Conservation (phyloP, 2,888 invertebrate species). For the Chorisops tibialis region DNA sequence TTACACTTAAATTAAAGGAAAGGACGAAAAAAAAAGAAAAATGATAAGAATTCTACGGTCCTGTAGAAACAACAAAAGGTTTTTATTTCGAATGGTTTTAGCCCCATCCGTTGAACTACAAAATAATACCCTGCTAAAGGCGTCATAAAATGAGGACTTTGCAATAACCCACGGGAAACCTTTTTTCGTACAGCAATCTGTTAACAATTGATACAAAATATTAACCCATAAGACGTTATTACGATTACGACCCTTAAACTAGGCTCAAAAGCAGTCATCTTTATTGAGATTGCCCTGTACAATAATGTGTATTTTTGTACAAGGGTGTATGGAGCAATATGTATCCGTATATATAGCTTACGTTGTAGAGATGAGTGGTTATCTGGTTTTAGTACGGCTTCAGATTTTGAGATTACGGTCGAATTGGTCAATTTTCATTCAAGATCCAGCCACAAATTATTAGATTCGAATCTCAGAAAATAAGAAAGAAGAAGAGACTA, state of each 20-base stretch:
- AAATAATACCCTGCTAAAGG: slow-evolving; percentile 19
- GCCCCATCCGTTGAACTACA: slow-evolving; percentile 2
- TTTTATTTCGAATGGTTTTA: background rate
- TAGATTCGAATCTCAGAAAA: too few relatives aligned
- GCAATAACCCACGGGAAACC: slow-evolving; percentile 1
- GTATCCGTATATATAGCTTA: background rate
- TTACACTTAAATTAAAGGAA: too few relatives aligned
- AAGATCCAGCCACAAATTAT: too few relatives aligned
- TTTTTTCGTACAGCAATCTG: slow-evolving; percentile 18
- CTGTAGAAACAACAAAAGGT: too few relatives aligned
- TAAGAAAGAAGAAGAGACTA: too few relatives aligned
- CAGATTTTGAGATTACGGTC: background rate
- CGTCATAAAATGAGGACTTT: slow-evolving; percentile 12
- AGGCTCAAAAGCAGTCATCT: slow-evolving; percentile 2
- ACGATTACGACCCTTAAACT: slow-evolving; percentile 18
- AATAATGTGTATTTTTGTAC: background rate
- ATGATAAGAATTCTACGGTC: too few relatives aligned
- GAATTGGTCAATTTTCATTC: background rate
- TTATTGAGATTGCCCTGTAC: background rate
- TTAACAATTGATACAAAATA: slow-evolving; percentile 27
- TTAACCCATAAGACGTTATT: slow-evolving; percentile 26
- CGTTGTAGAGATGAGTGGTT: background rate
- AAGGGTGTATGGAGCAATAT: background rate
- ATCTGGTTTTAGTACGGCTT: background rate
- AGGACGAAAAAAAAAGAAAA: too few relatives aligned